phyloP scores from a whole-genome alignment of 2,113 vertebrate species.

The Microcebus ravelobensis region DNA sequence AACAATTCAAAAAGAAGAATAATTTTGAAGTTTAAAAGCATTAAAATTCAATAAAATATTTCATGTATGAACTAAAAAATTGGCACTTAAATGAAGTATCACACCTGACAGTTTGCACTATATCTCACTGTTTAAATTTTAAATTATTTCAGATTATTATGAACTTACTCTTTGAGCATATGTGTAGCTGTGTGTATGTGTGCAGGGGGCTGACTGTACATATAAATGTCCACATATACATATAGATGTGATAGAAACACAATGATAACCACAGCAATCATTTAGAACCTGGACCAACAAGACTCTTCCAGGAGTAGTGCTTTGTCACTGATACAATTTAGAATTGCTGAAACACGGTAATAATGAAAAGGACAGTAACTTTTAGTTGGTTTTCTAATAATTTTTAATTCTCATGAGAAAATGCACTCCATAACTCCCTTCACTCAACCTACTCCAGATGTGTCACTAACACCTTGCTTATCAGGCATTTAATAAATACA shows the following conservation, averaged over 20 bases:
- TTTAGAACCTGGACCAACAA: neutral
- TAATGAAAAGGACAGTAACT: neutral
- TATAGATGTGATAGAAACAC: neutral
- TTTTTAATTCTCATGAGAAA: slow-evolving; percentile 3
- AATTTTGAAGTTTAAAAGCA: neutral
- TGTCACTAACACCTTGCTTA: neutral
- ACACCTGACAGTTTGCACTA: neutral
- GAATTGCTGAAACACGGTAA: neutral
- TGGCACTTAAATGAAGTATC: neutral
- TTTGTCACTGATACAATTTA: neutral
- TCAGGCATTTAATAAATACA: neutral
- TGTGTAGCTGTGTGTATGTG: neutral
- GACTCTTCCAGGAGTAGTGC: neutral
- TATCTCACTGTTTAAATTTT: neutral
- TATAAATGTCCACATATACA: neutral
- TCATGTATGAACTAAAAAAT: neutral
- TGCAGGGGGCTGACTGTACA: neutral
- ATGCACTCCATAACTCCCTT: neutral
- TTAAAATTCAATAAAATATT: neutral
- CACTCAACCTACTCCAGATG: neutral
- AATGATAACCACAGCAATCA: neutral
- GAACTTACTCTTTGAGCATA: neutral
- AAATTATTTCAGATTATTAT: neutral
- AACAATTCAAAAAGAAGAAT: neutral
- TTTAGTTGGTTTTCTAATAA: neutral